A percentile compares a stretch with the other conserved stretches of the same genome.
phyloP scores from a whole-genome alignment of 2,113 vertebrate genomes.

The Mionectes macconnelli region DNA sequence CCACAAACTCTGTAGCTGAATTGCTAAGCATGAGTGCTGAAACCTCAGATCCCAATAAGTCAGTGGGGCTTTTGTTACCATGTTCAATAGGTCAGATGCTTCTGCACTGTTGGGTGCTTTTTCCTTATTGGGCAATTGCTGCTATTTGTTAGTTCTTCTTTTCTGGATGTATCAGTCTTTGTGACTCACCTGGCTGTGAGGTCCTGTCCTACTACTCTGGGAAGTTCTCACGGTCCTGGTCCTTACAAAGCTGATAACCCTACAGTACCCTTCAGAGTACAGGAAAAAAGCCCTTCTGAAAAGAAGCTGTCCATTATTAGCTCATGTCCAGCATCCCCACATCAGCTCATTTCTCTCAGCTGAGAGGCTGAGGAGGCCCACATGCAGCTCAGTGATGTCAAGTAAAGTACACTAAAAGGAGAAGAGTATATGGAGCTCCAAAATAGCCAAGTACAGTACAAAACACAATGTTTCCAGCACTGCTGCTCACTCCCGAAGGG shows the following conservation, averaged over 20 bases:
- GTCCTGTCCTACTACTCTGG: background rate
- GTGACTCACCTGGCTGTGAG: background rate
- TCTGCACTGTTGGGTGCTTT: background rate
- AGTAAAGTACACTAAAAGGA: background rate
- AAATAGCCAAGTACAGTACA: rapidly evolving
- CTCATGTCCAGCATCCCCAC: background rate
- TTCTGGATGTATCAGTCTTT: background rate
- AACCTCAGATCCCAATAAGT: background rate
- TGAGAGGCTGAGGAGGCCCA: background rate
- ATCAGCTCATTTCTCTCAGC: background rate
- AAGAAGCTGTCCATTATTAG: background rate
- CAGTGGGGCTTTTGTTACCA: background rate
- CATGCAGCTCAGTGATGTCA: background rate
- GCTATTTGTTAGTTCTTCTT: background rate
- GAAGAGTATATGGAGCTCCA: no score
- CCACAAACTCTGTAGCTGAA: background rate
- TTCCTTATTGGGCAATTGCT: rapidly evolving
- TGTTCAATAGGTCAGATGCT: background rate
- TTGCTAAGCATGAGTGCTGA: background rate
- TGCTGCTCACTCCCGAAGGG: background rate
- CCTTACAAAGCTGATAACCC: background rate
- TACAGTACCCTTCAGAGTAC: background rate
- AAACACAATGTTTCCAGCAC: background rate
- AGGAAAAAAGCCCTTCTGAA: background rate
- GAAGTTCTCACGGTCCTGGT: background rate